Evolutionary conservation across 2,113 vertebrate species (phyloP).

Genomic region (Piprites chloris): DNA sequence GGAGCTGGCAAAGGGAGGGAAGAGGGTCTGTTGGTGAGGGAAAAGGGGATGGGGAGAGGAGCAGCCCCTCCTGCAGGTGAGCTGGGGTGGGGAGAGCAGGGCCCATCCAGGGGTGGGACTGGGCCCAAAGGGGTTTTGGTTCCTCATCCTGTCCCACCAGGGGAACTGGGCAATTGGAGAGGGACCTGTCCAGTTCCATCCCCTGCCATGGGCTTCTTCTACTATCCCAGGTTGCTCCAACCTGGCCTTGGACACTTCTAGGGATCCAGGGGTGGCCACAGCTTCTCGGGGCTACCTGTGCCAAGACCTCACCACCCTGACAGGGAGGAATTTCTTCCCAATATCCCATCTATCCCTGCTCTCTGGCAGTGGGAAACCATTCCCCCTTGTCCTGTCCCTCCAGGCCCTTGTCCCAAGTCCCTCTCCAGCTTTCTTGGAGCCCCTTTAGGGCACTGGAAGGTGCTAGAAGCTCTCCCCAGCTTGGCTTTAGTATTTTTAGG

Average conservation of each 20-base stretch:
- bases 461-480: neutral
- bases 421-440: neutral
- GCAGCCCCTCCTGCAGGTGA: too few relatives aligned
- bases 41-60: neutral
- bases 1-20: neutral
- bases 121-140: neutral
- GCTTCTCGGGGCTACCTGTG: neutral
- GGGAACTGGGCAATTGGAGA: neutral
- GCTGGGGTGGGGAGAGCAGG: neutral
- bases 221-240: neutral
- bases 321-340: neutral
- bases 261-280: neutral
- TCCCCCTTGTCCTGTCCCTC: neutral
- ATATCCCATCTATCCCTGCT: neutral
- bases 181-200: neutral
- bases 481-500: neutral
- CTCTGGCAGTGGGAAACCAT: neutral
- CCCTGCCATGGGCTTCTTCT: neutral
- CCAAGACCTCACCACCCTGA: neutral
- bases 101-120: fast-evolving
- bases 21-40: neutral
- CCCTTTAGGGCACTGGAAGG: neutral
- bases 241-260: neutral
- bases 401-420: neutral
- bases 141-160: neutral